Conservation (phyloP, 2,888 invertebrate species). For the Gastracanthus pulcherrimus region DNA sequence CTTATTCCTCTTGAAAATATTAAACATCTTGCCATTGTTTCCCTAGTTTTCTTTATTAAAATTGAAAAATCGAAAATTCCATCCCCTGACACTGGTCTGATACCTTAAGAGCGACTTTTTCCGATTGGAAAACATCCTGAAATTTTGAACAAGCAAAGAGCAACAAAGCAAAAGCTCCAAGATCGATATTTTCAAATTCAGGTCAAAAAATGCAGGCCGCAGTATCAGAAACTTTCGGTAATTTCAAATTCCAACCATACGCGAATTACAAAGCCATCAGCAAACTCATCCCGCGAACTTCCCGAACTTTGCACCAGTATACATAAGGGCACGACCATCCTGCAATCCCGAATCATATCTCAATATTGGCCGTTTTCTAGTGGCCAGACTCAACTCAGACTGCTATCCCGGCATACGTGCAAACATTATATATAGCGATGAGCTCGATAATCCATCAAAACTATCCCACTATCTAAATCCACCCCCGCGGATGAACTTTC, state of each 20-base stretch:
- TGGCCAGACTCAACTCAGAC: neutral
- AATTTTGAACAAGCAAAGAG: too few species aligned
- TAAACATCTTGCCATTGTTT: too few species aligned
- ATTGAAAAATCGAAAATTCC: too few species aligned
- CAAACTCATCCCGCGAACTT: neutral
- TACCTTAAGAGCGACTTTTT: too few species aligned
- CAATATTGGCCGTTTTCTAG: neutral
- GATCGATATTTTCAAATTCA: neutral
- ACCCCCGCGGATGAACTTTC: neutral
- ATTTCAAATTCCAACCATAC: neutral
- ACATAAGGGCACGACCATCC: too few species aligned
- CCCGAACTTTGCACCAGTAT: neutral
- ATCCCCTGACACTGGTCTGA: too few species aligned
- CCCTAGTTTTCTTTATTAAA: too few species aligned
- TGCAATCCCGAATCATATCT: neutral
- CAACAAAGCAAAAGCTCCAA: neutral
- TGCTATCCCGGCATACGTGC: neutral
- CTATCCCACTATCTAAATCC: neutral
- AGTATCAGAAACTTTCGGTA: neutral
- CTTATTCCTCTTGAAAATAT: too few species aligned
- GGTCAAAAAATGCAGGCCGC: neutral
- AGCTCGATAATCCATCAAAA: conserved; percentile 41
- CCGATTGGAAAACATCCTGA: too few species aligned
- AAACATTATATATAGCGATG: neutral
- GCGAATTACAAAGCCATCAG: neutral